These are phyloP conservation scores for Python bivittatus DNA, from an alignment of 2,113 vertebrate species.

Conservation along the genomic window DNA sequence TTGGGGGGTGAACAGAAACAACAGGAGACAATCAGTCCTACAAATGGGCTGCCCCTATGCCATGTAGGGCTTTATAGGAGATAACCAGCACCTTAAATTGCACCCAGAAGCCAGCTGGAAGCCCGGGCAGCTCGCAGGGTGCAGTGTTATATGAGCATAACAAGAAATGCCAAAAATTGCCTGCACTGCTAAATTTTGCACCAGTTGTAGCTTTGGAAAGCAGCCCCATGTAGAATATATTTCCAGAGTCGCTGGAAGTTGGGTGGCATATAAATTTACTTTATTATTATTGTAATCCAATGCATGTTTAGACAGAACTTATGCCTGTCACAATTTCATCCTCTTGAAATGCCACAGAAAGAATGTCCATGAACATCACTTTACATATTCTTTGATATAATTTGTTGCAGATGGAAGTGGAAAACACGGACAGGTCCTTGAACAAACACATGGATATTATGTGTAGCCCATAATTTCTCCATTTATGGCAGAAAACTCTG, in stretches of 20 bases:
- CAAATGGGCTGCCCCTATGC: not conserved
- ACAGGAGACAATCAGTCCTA: not conserved
- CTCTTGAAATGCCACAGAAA: not conserved
- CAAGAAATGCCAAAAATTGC: not conserved
- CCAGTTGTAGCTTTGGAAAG: not conserved
- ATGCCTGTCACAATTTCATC: too few relatives aligned
- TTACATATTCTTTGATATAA: too few relatives aligned
- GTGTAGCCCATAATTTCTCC: not conserved
- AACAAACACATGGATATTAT: not conserved
- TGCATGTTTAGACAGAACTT: not conserved
- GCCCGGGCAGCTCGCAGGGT: not conserved
- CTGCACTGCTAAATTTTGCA: not conserved
- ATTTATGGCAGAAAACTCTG: not conserved
- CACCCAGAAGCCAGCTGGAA: not conserved
- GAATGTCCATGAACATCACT: not conserved
- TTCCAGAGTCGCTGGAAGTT: not conserved
- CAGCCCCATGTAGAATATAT: not conserved
- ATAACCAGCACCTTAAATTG: not conserved
- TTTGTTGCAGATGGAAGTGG: too few relatives aligned
- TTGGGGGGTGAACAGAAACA: not conserved
- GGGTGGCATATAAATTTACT: not conserved
- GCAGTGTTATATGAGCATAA: not conserved
- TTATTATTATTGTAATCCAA: not conserved
- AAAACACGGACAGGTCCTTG: too few relatives aligned
- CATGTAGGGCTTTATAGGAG: not conserved